phyloP scores from a whole-genome alignment of 2,888 invertebrate species.

The Cosmia pyralina region DNA sequence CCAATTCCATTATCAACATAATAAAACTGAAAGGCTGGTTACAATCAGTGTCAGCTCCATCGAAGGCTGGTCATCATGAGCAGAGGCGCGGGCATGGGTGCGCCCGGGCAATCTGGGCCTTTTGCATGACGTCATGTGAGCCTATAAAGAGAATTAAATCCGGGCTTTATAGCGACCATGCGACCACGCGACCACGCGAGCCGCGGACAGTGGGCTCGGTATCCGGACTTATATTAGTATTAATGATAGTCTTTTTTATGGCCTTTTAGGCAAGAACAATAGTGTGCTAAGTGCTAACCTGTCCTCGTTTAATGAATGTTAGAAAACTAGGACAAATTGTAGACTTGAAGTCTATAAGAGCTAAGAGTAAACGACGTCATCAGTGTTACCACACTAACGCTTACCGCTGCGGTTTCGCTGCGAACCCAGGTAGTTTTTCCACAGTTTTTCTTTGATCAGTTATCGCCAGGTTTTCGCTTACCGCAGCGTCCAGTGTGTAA shows the following conservation, averaged over 20 bases:
- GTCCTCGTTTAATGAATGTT: not conserved
- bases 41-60: slow-evolving; percentile 44
- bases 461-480: too few relatives aligned
- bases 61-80: slow-evolving; percentile 39
- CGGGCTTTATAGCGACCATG: slow-evolving; percentile 59
- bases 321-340: not conserved
- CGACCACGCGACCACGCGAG: slow-evolving; percentile 50
- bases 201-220: slow-evolving; percentile 42
- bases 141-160: slow-evolving; percentile 63
- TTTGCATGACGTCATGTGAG: slow-evolving; percentile 67
- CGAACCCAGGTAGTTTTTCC: too few relatives aligned
- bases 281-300: not conserved
- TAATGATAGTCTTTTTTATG: slow-evolving; percentile 43
- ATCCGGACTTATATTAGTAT: slow-evolving; percentile 56
- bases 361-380: not conserved
- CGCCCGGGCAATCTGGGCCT: slow-evolving; percentile 55
- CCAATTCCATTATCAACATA: slow-evolving; percentile 46
- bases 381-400: too few relatives aligned
- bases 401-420: too few relatives aligned
- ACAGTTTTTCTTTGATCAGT: too few relatives aligned
- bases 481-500: too few relatives aligned
- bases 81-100: slow-evolving; percentile 58
- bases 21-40: slow-evolving; percentile 44
- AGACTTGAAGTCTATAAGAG: not conserved
- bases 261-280: slow-evolving; percentile 22